phyloP scores from a whole-genome alignment of 1,140 invertebrate genomes.

The Aleiodes sp. region DNA sequence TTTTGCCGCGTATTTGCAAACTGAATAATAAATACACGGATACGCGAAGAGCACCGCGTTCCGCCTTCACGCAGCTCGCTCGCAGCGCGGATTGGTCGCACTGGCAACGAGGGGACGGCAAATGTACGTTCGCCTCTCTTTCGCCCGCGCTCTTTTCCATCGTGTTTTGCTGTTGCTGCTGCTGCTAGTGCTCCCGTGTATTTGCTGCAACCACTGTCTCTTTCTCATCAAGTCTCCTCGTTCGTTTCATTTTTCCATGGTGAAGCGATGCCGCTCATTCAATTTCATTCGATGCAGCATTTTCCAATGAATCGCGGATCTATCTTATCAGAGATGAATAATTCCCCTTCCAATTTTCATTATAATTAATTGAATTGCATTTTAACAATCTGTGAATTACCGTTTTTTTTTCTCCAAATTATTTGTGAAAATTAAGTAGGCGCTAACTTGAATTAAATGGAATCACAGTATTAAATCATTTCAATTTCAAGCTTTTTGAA shows the following conservation, averaged over 20 bases:
- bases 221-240: neutral
- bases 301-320: too few relatives aligned
- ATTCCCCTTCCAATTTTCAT: too few relatives aligned
- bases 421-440: neutral
- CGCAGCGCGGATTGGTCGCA: slow-evolving; percentile 62
- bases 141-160: slow-evolving; percentile 9
- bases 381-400: neutral
- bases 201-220: slow-evolving; percentile 2
- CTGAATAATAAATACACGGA: slow-evolving; percentile 66
- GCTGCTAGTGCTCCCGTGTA: slow-evolving; percentile 16
- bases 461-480: neutral
- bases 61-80: slow-evolving; percentile 65
- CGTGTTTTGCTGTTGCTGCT: slow-evolving; percentile 5
- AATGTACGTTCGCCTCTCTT: slow-evolving; percentile 51
- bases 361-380: too few relatives aligned
- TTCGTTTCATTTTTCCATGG: neutral
- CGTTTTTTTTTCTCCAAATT: too few relatives aligned
- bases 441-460: neutral
- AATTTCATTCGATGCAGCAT: too few relatives aligned
- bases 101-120: slow-evolving; percentile 60
- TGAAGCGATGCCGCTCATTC: neutral
- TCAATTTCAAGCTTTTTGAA: slow-evolving; percentile 14
- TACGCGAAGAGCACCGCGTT: slow-evolving; percentile 61
- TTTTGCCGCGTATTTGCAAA: slow-evolving; percentile 67
- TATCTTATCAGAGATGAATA: too few relatives aligned